Base-by-base conservation (phyloP, 1,140 invertebrate species). In the Magallana ariakensis region DNA sequence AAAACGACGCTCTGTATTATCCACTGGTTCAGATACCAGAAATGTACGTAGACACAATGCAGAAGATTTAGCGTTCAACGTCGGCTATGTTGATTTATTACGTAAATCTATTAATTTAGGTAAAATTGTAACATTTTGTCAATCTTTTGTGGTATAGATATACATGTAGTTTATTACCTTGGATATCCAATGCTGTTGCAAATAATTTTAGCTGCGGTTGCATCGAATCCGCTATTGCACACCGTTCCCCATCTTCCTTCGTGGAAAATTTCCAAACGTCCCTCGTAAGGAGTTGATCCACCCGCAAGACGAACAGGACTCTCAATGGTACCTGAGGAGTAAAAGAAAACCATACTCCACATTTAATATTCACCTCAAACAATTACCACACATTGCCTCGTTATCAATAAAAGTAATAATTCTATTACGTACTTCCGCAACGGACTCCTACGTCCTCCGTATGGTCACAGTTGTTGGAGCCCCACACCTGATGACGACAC, bases 401-500 rank as follows among this genome's bases (percentile, higher is more conserved):
- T 62, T 0, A 19, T 62, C 60, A 16, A 16, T 62, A 19, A 16
- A 26, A 16, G 1, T 46, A 46, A 46, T 46, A 46, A 46, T n/a
- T 16, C n/a, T 7, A 70, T 83, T 0, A 86, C 89, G 86, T 75
- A 92, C 91, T 86, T 57, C 70, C 84, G 54, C 93, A 94, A n/a
- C 88, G 86, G 13, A 94, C 91, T 54, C 91, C 90, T 9, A 91
- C 92, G 83, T 96, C 97, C 94, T 97, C 96, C 89, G 96, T 95
- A 16, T 96, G 95, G 26, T 94, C 94, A 90, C 97, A 97, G 91
- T 97, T 96, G 92, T 97, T 96, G 0, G 96, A 94, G 60, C 96
- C 96, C 97, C 97, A 97, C 5, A 96, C 96, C 56, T 95, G 95
- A 90, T 97, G 97, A 62, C 96, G 94, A 92, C 97, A 97, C 84